Base-by-base conservation (phyloP, 2,888 invertebrate species). In the Sinodicranocentrus sp. region DNA sequence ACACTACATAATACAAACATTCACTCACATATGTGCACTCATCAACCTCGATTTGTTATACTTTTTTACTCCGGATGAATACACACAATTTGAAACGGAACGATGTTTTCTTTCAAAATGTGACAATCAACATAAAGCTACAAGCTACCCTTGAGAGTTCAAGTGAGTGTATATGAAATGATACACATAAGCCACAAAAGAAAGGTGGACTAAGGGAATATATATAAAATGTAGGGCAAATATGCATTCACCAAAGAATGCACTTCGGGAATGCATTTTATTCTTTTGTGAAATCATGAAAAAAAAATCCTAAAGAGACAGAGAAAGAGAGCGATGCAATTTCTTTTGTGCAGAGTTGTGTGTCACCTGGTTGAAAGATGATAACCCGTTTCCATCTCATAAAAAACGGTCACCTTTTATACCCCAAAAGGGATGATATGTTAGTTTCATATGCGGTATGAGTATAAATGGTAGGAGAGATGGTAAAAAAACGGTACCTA, bases 311-410 rank as follows among this genome's bases (percentile, higher is more conserved):
- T 2, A 26, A 26, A 61, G 19, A n/a, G n/a, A n/a, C 13, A 39
- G 5, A 52, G 52, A 8, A n/a, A n/a, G n/a, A n/a, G n/a, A n/a
- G n/a, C n/a, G n/a, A n/a, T 48, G 2, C 13, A 10, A 10, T 48
- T 48, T n/a, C 48, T 15, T 48, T 48, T 48, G 48, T 48, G 48
- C 5, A n/a, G 48, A 48, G 15, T 48, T 10, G 8, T 61, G 61
- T 61, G 17, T 71, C 63, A 71, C 71, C 71, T 71, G 79, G 79
- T 52, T 71, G 79, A 79, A 71, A 71, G 63, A 71, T 79, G 79
- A 78, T 78, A 79, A 71, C 79, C 54, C 79, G 71, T 79, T 79
- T 71, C 54, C 61, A 43, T 76, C 57, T 43, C 39, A 59, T 44
- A 68, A 52, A 68, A 67, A 48, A 52, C 21, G 48, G 26, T 68